phyloP scores from a whole-genome alignment of 2,888 invertebrate genomes.

The Mesorhabditis sp. region DNA sequence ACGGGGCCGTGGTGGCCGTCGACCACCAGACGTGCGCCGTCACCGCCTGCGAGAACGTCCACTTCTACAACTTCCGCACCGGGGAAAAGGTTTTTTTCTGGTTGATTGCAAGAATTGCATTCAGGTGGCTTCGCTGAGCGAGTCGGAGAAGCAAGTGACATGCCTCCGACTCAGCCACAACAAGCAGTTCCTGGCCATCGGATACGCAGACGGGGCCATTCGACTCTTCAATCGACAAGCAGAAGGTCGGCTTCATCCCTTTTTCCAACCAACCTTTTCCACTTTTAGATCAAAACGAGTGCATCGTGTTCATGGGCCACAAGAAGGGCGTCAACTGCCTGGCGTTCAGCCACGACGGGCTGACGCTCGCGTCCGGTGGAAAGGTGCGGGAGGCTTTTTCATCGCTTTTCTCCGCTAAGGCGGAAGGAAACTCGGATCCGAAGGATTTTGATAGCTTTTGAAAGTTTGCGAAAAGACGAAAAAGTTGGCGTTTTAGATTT shows the following conservation, averaged over 20 bases:
- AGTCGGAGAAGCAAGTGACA: conserved; percentile 72
- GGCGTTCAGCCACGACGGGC: conserved; percentile 77
- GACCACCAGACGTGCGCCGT: conserved; percentile 77
- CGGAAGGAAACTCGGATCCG: too few relatives aligned
- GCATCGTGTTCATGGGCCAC: conserved; percentile 76
- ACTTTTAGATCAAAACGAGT: conserved; percentile 63
- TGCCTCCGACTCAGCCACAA: conserved; percentile 74
- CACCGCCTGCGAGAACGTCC: conserved; percentile 88
- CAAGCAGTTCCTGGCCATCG: conserved; percentile 78
- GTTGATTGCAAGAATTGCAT: conserved; percentile 26
- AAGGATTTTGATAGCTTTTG: too few relatives aligned
- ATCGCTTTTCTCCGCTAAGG: too few relatives aligned
- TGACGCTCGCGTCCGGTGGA: conserved; percentile 81
- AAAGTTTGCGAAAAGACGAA: too few relatives aligned
- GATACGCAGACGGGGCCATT: conserved; percentile 77
- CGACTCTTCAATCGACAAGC: conserved; percentile 58
- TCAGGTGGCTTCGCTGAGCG: conserved; percentile 39
- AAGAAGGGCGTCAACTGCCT: conserved; percentile 77
- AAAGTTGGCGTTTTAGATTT: too few relatives aligned
- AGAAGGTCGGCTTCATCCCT: conserved; percentile 59
- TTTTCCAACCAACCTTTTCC: background rate
- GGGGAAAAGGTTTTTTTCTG: conserved; percentile 70
- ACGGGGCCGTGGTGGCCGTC: conserved; percentile 78
- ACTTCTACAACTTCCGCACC: conserved; percentile 86
- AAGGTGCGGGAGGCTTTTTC: conserved; percentile 65